These are phyloP conservation scores for Manduca sexta DNA, from an alignment of 1,140 invertebrate species.

Conservation along the genomic window DNA sequence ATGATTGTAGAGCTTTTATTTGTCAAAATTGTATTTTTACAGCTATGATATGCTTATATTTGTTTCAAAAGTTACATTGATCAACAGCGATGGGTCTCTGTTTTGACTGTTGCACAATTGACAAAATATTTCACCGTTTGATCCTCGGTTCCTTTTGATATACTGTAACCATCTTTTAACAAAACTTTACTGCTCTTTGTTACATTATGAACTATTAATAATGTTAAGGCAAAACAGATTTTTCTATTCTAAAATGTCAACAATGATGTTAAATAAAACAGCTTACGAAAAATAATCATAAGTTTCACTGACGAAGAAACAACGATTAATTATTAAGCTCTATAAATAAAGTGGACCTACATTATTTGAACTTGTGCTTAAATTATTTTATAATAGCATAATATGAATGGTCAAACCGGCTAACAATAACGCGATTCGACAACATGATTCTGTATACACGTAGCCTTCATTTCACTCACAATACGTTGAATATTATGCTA, in stretches of 20 bases:
- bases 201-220: slow-evolving; percentile 67
- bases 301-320: slow-evolving; percentile 40
- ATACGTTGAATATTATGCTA: slow-evolving; percentile 41
- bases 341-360: slow-evolving; percentile 67
- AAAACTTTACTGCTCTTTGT: slow-evolving; percentile 64
- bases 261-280: slow-evolving; percentile 71
- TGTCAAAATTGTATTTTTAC: slow-evolving; percentile 83
- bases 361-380: slow-evolving; percentile 70
- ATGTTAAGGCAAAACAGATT: slow-evolving; percentile 72
- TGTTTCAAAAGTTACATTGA: slow-evolving; percentile 80
- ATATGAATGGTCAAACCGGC: slow-evolving; percentile 26
- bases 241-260: slow-evolving; percentile 70
- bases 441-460: no score
- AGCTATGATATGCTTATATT: slow-evolving; percentile 91
- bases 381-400: slow-evolving; percentile 53
- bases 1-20: slow-evolving; percentile 79
- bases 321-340: slow-evolving; percentile 47
- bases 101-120: slow-evolving; percentile 63
- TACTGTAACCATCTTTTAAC: slow-evolving; percentile 61
- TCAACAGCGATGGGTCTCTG: slow-evolving; percentile 64
- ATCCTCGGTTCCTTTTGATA: slow-evolving; percentile 53
- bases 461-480: background rate
- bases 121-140: slow-evolving; percentile 56
- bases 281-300: slow-evolving; percentile 48
- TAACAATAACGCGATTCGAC: background rate